Conservation (phyloP, 2,797 vertebrate genomes). For the Danio aesculapii region DNA sequence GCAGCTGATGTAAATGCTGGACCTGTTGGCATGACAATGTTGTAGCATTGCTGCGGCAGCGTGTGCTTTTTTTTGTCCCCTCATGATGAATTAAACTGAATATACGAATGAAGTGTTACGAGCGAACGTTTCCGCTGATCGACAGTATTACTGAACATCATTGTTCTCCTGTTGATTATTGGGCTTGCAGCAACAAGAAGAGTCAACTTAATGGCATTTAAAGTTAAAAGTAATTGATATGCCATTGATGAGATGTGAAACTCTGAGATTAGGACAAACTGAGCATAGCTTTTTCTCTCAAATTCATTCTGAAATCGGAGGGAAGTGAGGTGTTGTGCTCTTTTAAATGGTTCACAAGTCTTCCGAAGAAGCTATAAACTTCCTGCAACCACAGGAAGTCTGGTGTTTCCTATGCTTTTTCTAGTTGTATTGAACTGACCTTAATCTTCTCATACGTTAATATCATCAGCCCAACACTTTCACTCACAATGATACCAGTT, state of each 20-base stretch:
- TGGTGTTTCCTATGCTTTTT: constrained; percentile 72
- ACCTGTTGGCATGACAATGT: constrained; percentile 64
- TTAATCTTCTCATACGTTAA: constrained; percentile 57
- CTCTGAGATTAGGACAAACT: constrained; percentile 46
- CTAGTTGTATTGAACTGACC: constrained; percentile 74
- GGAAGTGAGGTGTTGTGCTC: constrained; percentile 30
- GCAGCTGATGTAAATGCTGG: constrained; percentile 48
- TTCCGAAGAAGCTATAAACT: constrained; percentile 63
- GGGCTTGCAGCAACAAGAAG: constrained; percentile 61
- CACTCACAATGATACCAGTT: constrained; percentile 45
- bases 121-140: constrained; percentile 69
- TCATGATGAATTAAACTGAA: constrained; percentile 74
- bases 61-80: constrained; percentile 59
- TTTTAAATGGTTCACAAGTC: constrained; percentile 57
- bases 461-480: constrained; percentile 48
- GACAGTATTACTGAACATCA: constrained; percentile 82
- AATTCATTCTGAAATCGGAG: constrained; percentile 62
- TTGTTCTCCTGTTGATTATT: constrained; percentile 63
- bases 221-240: constrained; percentile 34
- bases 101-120: constrained; percentile 85
- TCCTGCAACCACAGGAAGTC: constrained; percentile 76
- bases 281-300: constrained; percentile 56
- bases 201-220: constrained; percentile 60
- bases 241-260: constrained; percentile 19
- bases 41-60: constrained; percentile 68